These are phyloP conservation scores for Drosophila simulans DNA, from an alignment of 1,140 invertebrate species.

Conservation along the genomic window DNA sequence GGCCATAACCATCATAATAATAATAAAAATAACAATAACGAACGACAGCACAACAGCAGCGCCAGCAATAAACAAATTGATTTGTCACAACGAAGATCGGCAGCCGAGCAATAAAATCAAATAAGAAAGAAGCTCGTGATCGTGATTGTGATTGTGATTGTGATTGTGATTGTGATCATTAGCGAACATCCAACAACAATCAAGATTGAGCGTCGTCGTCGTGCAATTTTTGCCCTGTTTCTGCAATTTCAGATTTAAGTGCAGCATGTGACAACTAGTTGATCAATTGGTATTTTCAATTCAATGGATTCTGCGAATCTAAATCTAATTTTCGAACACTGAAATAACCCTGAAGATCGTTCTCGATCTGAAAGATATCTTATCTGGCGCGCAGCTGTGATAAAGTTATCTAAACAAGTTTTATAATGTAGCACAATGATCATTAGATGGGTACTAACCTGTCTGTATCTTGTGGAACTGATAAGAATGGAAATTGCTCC, in stretches of 20 bases:
- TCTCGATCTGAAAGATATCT: conserved; percentile 9
- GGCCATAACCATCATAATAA: conserved; percentile 51
- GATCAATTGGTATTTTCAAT: not conserved
- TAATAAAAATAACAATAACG: conserved; percentile 17
- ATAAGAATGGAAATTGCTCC: conserved; percentile 2
- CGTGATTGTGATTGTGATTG: conserved; percentile 23
- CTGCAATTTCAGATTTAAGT: conserved; percentile 4
- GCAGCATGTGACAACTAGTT: conserved; percentile 15
- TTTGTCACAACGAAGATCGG: conserved; percentile 57
- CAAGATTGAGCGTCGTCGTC: conserved; percentile 15
- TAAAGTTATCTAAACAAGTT: conserved; percentile 29
- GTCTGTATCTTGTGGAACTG: conserved; percentile 9
- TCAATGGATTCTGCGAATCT: not conserved
- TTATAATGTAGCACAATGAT: conserved; percentile 25
- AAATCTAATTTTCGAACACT: not conserved
- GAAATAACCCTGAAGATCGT: not conserved
- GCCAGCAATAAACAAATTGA: conserved; percentile 59
- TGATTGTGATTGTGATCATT: conserved; percentile 34
- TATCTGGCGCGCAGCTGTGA: conserved; percentile 14
- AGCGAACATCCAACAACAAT: conserved; percentile 14
- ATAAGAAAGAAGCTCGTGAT: conserved; percentile 40
- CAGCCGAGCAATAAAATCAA: conserved; percentile 33
- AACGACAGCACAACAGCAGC: not conserved
- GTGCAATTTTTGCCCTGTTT: conserved; percentile 10
- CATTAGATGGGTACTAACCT: conserved; percentile 26